These are phyloP conservation scores for Meda fulgida DNA, from an alignment of 2,797 vertebrate species.

Conservation along the genomic window DNA sequence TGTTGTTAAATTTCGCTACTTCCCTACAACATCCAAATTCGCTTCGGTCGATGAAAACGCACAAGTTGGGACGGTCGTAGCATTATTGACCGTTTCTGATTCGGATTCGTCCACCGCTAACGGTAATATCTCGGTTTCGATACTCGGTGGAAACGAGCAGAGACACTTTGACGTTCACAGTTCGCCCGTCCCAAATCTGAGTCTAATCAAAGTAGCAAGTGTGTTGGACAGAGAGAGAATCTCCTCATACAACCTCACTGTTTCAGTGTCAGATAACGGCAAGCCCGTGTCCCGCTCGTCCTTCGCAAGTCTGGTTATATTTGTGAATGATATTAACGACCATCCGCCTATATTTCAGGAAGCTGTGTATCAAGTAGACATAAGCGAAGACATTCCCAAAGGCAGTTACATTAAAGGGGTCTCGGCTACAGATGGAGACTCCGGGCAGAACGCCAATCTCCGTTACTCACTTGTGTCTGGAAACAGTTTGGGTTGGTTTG, in stretches of 20 bases:
- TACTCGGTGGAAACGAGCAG: constrained; percentile 95
- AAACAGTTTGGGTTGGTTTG: constrained; percentile 94
- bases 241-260: constrained; percentile 95
- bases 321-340: constrained; percentile 97
- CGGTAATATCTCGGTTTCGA: constrained; percentile 95
- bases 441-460: constrained; percentile 95
- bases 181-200: constrained; percentile 95
- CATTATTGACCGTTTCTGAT: constrained; percentile 93
- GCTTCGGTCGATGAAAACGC: constrained; percentile 97
- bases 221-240: constrained; percentile 94
- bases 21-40: constrained; percentile 93
- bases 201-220: constrained; percentile 96
- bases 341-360: constrained; percentile 94
- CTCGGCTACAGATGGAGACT: constrained; percentile 95
- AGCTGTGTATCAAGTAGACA: constrained; percentile 87
- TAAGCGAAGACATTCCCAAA: constrained; percentile 91
- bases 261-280: constrained; percentile 89
- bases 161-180: constrained; percentile 95
- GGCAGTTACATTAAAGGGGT: constrained; percentile 96
- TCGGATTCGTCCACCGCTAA: constrained; percentile 92
- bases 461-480: constrained; percentile 96
- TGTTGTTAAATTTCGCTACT: constrained; percentile 94
- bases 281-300: constrained; percentile 87
- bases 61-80: constrained; percentile 93
- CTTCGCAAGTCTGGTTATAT: constrained; percentile 94